phyloP scores from a whole-genome alignment of 2,797 vertebrate species.

The Thamnophis elegans region DNA sequence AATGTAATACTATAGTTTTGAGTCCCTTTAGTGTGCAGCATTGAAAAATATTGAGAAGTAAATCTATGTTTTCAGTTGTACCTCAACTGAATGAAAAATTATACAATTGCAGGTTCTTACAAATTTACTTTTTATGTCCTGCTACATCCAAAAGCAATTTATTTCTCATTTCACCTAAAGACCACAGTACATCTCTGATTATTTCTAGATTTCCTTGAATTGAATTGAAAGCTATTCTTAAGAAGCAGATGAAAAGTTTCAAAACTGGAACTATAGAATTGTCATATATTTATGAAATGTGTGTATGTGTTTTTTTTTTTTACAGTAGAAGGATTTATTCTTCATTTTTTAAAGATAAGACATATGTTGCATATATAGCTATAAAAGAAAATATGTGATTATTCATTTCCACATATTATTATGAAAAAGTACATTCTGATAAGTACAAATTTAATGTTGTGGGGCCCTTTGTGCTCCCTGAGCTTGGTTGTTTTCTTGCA shows the following conservation, averaged over 20 bases:
- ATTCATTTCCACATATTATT: background rate
- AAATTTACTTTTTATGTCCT: background rate
- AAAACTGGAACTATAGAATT: background rate
- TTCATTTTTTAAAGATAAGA: background rate
- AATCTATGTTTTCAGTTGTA: background rate
- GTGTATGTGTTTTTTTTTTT: background rate
- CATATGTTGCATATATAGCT: background rate
- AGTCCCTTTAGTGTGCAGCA: background rate
- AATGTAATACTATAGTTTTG: background rate
- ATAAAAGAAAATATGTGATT: background rate
- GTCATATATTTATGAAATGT: background rate
- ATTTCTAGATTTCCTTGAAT: background rate
- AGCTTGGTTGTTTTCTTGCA: background rate
- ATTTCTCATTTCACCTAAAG: background rate
- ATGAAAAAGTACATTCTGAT: background rate
- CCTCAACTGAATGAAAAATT: no score
- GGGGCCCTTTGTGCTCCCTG: background rate
- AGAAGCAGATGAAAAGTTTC: background rate
- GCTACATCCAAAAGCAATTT: background rate
- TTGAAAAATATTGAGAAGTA: background rate
- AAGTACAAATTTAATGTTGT: background rate
- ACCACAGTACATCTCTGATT: background rate
- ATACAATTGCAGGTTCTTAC: background rate
- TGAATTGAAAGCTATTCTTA: background rate
- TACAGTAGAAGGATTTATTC: background rate